Evolutionary conservation across 92 coral and sea anemone genomes (phyloP).

Genomic region (Epizoanthus fatuus): DNA sequence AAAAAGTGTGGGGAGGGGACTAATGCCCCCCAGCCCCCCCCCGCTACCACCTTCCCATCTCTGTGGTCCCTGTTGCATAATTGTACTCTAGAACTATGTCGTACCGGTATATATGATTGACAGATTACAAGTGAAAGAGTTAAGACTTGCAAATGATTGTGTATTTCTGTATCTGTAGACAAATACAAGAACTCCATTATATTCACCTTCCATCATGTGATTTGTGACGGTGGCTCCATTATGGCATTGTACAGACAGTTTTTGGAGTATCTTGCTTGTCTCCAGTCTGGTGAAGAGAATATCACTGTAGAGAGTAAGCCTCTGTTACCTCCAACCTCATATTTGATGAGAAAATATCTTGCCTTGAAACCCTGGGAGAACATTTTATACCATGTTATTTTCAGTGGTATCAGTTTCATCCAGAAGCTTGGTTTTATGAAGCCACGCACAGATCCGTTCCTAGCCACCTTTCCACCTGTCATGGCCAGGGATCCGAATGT

Average conservation of each 20-base stretch:
- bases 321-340: constrained; percentile 30
- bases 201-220: constrained; percentile 43
- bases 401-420: constrained; percentile 22
- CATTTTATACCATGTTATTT: constrained; percentile 14
- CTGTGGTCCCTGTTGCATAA: too few relatives aligned
- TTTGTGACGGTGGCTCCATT: constrained; percentile 49
- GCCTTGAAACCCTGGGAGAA: constrained; percentile 7
- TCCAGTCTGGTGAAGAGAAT: constrained; percentile 29
- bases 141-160: too few relatives aligned
- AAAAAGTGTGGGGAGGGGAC: too few relatives aligned
- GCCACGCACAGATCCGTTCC: constrained; percentile 34
- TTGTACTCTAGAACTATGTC: too few relatives aligned
- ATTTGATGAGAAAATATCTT: not conserved
- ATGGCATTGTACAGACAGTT: constrained; percentile 53
- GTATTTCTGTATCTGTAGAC: not conserved
- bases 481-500: constrained; percentile 39
- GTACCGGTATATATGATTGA: too few relatives aligned
- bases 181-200: constrained; percentile 43
- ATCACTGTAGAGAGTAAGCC: constrained; percentile 44
- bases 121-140: too few relatives aligned
- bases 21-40: too few relatives aligned
- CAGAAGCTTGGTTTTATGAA: constrained; percentile 30
- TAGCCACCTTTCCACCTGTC: constrained; percentile 42
- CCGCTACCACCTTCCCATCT: too few relatives aligned
- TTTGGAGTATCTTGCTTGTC: constrained; percentile 34